These are phyloP conservation scores for Coryphaenoides rupestris DNA, from an alignment of 2,113 vertebrate species.

Conservation along the genomic window DNA sequence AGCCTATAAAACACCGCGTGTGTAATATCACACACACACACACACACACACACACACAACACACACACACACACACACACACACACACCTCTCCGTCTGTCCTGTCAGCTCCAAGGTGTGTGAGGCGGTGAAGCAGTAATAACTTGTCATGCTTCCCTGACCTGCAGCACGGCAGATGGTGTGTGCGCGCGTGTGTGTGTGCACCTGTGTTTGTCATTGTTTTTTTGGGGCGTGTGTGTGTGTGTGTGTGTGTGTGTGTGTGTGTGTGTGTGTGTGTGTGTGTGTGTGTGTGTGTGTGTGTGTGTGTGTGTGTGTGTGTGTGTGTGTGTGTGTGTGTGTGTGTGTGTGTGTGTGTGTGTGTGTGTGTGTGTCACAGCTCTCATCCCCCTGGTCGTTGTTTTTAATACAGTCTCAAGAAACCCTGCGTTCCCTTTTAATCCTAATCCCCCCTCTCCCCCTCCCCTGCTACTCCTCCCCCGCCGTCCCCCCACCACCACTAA, in stretches of 20 bases:
- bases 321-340: constrained; percentile 8
- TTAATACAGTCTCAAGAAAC: neutral
- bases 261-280: constrained; percentile 3
- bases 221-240: neutral
- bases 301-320: constrained; percentile 18
- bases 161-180: too few relatives aligned
- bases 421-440: neutral
- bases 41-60: constrained; percentile 1
- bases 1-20: too few relatives aligned
- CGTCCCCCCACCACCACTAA: neutral
- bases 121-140: too few relatives aligned
- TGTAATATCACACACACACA: neutral
- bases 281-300: neutral
- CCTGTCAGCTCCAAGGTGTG: neutral
- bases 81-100: neutral
- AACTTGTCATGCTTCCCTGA: too few relatives aligned
- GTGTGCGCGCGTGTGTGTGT: neutral
- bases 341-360: neutral
- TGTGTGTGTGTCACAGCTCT: too few relatives aligned
- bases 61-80: neutral
- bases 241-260: neutral
- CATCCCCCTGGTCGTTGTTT: neutral
- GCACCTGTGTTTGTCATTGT: neutral
- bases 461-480: neutral
- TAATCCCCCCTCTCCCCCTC: neutral